These are phyloP conservation scores for Spea multiplicata DNA, from an alignment of 2,113 vertebrate genomes.

Conservation along the genomic window DNA sequence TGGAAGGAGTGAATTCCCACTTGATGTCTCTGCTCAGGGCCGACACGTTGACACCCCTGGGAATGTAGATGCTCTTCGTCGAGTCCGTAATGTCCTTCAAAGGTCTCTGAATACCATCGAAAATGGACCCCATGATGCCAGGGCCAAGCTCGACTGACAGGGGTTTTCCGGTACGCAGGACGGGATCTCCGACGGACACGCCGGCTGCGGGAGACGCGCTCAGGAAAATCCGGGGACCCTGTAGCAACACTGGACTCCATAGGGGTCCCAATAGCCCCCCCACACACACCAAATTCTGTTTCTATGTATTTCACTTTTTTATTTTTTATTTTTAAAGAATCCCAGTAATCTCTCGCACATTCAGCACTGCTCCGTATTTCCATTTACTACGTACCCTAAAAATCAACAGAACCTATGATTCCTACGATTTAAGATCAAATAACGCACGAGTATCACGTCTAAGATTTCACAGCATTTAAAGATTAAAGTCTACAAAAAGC, in stretches of 20 bases:
- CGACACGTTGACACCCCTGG: conserved; percentile 91
- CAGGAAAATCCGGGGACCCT: conserved; percentile 68
- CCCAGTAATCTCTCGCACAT: too few relatives aligned
- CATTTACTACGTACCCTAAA: too few relatives aligned
- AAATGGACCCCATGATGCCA: conserved; percentile 97
- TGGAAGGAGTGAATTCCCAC: conserved; percentile 89
- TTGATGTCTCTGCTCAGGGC: conserved; percentile 89
- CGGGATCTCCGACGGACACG: conserved; percentile 93
- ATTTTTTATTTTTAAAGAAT: too few relatives aligned
- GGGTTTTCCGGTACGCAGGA: conserved; percentile 93
- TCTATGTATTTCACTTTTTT: too few relatives aligned
- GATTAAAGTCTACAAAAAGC: too few relatives aligned
- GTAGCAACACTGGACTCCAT: neutral
- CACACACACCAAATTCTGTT: too few relatives aligned
- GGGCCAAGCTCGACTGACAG: conserved; percentile 94
- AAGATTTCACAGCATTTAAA: too few relatives aligned
- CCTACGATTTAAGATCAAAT: too few relatives aligned
- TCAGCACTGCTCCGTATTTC: too few relatives aligned
- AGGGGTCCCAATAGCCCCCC: too few relatives aligned
- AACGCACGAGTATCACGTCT: too few relatives aligned
- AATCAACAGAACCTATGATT: too few relatives aligned
- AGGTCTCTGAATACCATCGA: conserved; percentile 97
- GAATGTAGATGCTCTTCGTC: conserved; percentile 96
- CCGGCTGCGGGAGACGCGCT: conserved; percentile 75
- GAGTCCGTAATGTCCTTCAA: conserved; percentile 87